Evolutionary conservation across 2,888 invertebrate genomes (phyloP).

Genomic region (Orthonychiurus folsomi): DNA sequence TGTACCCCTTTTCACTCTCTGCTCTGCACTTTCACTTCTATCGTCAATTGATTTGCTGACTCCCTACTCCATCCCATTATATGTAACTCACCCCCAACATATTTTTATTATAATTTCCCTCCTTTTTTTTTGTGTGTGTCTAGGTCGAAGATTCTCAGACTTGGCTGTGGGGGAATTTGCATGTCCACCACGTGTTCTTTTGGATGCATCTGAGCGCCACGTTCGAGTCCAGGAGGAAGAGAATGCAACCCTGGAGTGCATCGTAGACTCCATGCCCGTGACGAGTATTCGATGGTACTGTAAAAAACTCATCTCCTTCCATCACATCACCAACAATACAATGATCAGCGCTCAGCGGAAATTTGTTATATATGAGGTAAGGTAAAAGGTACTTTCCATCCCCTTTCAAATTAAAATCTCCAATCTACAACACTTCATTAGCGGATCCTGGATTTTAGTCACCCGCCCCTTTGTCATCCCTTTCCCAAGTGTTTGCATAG

Average conservation of each 20-base stretch:
- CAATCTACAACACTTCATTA: neutral
- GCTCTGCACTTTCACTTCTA: too few species aligned
- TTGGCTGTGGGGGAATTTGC: slow-evolving; percentile 73
- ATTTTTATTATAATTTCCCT: too few species aligned
- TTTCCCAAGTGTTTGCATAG: too few species aligned
- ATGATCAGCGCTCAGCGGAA: slow-evolving; percentile 32
- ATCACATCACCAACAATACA: slow-evolving; percentile 65
- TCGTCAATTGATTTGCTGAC: too few species aligned
- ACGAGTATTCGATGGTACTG: slow-evolving; percentile 78
- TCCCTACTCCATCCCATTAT: too few species aligned
- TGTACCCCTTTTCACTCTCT: too few species aligned
- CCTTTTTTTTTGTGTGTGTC: too few species aligned
- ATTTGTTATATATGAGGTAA: slow-evolving; percentile 37
- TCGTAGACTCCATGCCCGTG: slow-evolving; percentile 69
- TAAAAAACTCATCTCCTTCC: slow-evolving; percentile 53
- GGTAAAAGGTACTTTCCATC: neutral
- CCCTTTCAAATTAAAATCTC: neutral
- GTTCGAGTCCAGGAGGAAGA: slow-evolving; percentile 71
- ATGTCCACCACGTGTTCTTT: slow-evolving; percentile 60
- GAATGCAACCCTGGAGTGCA: slow-evolving; percentile 74
- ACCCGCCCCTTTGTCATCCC: too few species aligned
- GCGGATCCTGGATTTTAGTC: neutral
- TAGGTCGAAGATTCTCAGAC: slow-evolving; percentile 63
- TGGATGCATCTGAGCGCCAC: slow-evolving; percentile 56
- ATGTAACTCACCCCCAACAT: too few species aligned